A percentile compares a stretch with the other conserved stretches of the same genome.
phyloP scores from a whole-genome alignment of 2,888 invertebrate species.

The Diadromus collaris region DNA sequence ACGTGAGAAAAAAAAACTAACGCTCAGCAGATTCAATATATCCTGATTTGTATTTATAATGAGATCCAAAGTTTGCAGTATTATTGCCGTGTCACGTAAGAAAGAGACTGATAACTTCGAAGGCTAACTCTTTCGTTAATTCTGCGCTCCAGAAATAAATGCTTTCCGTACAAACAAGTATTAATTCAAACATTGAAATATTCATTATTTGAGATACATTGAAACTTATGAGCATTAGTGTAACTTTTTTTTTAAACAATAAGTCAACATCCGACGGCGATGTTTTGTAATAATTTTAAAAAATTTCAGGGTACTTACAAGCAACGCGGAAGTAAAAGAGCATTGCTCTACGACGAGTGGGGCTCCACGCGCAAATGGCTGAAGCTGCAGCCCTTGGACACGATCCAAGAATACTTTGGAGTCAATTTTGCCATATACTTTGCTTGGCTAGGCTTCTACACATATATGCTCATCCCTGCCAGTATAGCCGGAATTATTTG shows the following conservation, averaged over 20 bases:
- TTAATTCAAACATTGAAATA: background rate
- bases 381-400: slow-evolving; percentile 89
- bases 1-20: background rate
- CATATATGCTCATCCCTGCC: slow-evolving; percentile 90
- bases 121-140: background rate
- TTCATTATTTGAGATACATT: background rate
- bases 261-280: background rate
- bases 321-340: slow-evolving; percentile 80
- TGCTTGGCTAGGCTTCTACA: slow-evolving; percentile 93
- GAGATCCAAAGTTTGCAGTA: background rate
- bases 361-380: slow-evolving; percentile 86
- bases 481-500: slow-evolving; percentile 86
- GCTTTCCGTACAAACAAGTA: too few relatives aligned
- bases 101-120: background rate
- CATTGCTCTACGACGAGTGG: slow-evolving; percentile 86
- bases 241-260: background rate
- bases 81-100: background rate
- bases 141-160: background rate
- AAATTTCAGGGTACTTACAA: slow-evolving; percentile 82
- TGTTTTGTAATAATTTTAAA: background rate
- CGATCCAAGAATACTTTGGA: slow-evolving; percentile 89
- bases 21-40: slow-evolving; percentile 21
- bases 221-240: slow-evolving; percentile 29
- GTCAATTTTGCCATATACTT: slow-evolving; percentile 91
- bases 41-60: background rate